Evolutionary conservation across 2,797 vertebrate species (phyloP).

Genomic region (Glyptemys insculpta): DNA sequence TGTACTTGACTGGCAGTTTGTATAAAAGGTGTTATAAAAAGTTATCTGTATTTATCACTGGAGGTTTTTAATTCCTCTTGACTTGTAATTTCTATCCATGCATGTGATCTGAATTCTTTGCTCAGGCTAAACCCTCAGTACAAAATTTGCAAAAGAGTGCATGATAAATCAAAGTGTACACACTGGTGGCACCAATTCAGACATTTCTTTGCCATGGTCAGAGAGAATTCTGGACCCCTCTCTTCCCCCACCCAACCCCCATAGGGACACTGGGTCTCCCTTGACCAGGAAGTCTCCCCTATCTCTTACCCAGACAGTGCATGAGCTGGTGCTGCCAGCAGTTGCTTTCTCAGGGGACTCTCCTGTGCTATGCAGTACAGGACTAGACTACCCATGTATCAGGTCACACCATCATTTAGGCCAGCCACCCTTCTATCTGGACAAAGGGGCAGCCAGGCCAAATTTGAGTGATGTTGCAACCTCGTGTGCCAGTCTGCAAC

Average conservation of each 20-base stretch:
- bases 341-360: neutral
- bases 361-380: neutral
- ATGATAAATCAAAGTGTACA: neutral
- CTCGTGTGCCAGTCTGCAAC: neutral
- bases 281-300: neutral
- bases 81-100: neutral
- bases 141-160: neutral
- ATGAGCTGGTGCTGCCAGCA: neutral
- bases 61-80: neutral
- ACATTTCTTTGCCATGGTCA: neutral
- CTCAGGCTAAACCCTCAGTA: neutral
- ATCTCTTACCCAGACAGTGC: neutral
- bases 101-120: neutral
- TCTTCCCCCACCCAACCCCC: neutral
- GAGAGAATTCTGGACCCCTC: neutral
- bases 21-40: neutral
- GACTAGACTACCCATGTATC: neutral
- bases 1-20: accelerated
- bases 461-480: neutral
- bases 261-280: too few relatives aligned
- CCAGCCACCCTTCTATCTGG: neutral
- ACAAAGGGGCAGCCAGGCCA: neutral
- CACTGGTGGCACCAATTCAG: neutral
- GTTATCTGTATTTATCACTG: neutral
- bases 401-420: neutral